Conservation (phyloP, 2,888 invertebrate species). For the Philaethria dido region DNA sequence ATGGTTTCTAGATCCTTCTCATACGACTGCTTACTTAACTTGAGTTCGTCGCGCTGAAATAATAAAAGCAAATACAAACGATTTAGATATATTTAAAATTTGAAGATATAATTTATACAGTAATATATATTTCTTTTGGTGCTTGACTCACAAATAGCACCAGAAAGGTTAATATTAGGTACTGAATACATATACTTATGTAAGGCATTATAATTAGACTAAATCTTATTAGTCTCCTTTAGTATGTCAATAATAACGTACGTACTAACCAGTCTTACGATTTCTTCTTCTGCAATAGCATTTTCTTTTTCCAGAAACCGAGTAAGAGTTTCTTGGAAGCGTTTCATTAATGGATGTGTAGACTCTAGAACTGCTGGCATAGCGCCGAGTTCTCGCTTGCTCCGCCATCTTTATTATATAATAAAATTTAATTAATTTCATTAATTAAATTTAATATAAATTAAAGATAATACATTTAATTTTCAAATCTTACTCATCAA, state of each 20-base stretch:
- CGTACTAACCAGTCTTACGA: constrained; percentile 84
- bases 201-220: neutral
- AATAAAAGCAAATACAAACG: neutral
- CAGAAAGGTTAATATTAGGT: neutral
- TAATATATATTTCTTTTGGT: neutral
- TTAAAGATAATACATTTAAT: neutral
- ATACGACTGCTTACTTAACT: constrained; percentile 63
- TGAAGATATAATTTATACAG: neutral
- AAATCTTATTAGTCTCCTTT: neutral
- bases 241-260: constrained; percentile 5
- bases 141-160: neutral
- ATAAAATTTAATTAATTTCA: neutral
- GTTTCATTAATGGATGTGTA: constrained; percentile 88
- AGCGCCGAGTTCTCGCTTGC: constrained; percentile 59
- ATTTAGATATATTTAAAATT: neutral
- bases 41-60: constrained; percentile 66
- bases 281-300: constrained; percentile 86
- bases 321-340: constrained; percentile 88
- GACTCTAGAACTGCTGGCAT: constrained; percentile 86
- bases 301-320: constrained; percentile 87
- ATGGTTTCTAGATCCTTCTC: constrained; percentile 82
- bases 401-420: constrained; percentile 63
- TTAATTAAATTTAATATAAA: too few species aligned
- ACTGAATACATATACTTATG: too few species aligned
- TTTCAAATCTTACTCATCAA: constrained; percentile 59